Evolutionary conservation across 2,888 invertebrate species (phyloP).

Genomic region (Tigriopus californicus): DNA sequence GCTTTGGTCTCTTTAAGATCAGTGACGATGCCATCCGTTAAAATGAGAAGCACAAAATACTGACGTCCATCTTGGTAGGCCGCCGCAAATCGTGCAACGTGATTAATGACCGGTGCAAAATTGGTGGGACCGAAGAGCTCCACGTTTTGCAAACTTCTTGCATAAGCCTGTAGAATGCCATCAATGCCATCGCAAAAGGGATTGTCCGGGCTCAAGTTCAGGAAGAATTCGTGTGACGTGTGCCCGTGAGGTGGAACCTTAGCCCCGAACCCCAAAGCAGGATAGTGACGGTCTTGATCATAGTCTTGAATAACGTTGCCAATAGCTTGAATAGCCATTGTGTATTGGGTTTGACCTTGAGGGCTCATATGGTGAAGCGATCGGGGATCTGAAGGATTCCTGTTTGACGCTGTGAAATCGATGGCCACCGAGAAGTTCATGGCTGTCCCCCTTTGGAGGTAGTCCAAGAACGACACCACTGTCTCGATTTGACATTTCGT

Average conservation of each 20-base stretch:
- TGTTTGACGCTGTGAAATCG: slow-evolving; percentile 25
- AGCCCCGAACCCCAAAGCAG: slow-evolving; percentile 31
- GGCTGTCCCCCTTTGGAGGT: slow-evolving; percentile 29
- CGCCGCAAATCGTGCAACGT: slow-evolving; percentile 21
- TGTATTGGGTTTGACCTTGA: slow-evolving; percentile 32
- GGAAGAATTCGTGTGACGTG: slow-evolving; percentile 30
- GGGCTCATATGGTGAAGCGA: slow-evolving; percentile 29
- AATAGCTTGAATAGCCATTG: slow-evolving; percentile 30
- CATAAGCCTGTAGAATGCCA: slow-evolving; percentile 35
- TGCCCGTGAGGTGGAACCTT: slow-evolving; percentile 27
- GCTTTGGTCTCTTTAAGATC: slow-evolving; percentile 34
- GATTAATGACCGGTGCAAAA: slow-evolving; percentile 30
- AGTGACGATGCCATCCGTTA: slow-evolving; percentile 16
- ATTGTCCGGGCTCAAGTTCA: slow-evolving; percentile 34
- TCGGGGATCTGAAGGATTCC: slow-evolving; percentile 22
- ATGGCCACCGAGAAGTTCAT: slow-evolving; percentile 25
- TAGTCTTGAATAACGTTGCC: slow-evolving; percentile 29
- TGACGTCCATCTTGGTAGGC: slow-evolving; percentile 12
- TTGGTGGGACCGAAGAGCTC: slow-evolving; percentile 32
- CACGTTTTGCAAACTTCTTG: slow-evolving; percentile 29
- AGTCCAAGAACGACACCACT: slow-evolving; percentile 30
- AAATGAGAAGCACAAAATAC: slow-evolving; percentile 15
- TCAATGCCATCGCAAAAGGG: slow-evolving; percentile 33
- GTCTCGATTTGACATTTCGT: slow-evolving; percentile 21
- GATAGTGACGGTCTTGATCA: slow-evolving; percentile 21